phyloP scores from a whole-genome alignment of 2,113 vertebrate genomes.

The Coreoperca whiteheadi region DNA sequence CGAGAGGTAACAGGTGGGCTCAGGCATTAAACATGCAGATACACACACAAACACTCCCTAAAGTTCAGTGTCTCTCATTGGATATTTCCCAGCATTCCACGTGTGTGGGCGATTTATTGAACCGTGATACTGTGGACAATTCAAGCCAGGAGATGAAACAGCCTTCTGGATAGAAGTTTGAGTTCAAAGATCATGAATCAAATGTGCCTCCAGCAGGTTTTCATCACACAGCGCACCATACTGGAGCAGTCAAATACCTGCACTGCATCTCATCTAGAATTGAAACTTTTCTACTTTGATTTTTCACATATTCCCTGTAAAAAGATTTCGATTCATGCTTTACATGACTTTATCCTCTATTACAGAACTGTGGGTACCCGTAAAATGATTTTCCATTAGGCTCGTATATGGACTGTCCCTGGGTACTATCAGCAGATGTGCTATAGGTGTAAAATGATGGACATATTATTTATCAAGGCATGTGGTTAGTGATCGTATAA shows the following conservation, averaged over 20 bases:
- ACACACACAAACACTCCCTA: constrained; percentile 1
- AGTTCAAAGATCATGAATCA: constrained; percentile 50
- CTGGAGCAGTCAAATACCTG: neutral
- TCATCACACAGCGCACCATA: neutral
- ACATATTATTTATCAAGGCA: neutral
- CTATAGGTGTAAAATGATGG: neutral
- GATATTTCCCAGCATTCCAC: constrained; percentile 12
- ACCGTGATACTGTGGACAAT: constrained; percentile 23
- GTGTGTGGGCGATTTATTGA: constrained; percentile 11
- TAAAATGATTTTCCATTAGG: neutral
- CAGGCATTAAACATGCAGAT: constrained; percentile 15
- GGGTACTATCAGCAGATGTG: neutral
- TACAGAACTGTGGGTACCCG: neutral
- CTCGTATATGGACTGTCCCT: neutral
- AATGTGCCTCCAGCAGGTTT: constrained; percentile 15
- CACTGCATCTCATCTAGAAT: neutral
- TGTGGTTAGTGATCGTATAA: neutral
- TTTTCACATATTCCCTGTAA: neutral
- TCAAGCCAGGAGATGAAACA: constrained; percentile 38
- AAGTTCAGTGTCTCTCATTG: constrained; percentile 6
- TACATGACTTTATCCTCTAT: neutral
- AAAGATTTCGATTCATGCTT: neutral
- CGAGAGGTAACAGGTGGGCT: constrained; percentile 22
- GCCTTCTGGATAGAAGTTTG: constrained; percentile 26
- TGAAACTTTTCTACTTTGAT: neutral